Evolutionary conservation across 1,140 invertebrate species (phyloP).

Genomic region (Lamellibrachia luymesi): DNA sequence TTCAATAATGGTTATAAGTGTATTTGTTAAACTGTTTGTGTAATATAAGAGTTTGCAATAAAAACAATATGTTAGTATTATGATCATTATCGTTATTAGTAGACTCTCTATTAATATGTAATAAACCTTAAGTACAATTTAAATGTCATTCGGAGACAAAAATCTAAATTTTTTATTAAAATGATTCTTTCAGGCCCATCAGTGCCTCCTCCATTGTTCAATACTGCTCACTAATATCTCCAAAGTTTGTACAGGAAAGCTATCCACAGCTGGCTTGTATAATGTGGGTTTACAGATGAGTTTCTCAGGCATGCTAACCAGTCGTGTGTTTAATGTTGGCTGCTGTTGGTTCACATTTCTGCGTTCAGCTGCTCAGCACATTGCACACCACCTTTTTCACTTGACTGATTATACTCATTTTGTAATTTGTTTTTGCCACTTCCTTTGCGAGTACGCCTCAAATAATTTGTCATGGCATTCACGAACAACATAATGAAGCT

Average conservation of each 20-base stretch:
- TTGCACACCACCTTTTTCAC: neutral
- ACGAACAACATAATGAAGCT: neutral
- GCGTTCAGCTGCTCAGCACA: neutral
- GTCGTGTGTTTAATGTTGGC: neutral
- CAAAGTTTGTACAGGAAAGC: neutral
- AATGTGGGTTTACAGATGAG: neutral
- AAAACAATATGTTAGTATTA: neutral
- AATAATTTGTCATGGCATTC: neutral
- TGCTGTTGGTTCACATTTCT: neutral
- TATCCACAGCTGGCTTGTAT: neutral
- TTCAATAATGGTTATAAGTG: no score
- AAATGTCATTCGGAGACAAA: neutral
- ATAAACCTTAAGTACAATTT: neutral
- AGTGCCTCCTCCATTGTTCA: neutral
- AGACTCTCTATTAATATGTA: neutral
- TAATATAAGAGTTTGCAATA: neutral
- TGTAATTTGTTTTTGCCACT: neutral
- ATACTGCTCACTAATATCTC: neutral
- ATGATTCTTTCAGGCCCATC: neutral
- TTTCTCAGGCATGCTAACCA: neutral
- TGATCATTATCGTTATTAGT: neutral
- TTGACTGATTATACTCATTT: neutral
- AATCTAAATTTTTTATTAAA: neutral
- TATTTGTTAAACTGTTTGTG: no score
- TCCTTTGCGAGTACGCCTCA: neutral